Evolutionary conservation across 2,797 vertebrate genomes (phyloP).

Genomic region (Lagocephalus sceleratus): DNA sequence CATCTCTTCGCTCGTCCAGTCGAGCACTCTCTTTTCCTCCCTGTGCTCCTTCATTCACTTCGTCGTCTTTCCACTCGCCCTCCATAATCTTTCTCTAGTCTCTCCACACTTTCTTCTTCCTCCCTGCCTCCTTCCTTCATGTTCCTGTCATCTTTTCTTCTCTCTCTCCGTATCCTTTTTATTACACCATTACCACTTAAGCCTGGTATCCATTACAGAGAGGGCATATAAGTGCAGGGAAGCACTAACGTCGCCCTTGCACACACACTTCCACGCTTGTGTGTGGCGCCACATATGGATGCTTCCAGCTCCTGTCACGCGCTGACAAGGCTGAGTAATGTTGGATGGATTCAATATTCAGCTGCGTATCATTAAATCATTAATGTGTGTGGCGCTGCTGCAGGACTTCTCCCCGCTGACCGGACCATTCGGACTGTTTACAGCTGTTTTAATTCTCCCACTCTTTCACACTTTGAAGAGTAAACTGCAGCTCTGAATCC

Average conservation of each 20-base stretch:
- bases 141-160: conserved; percentile 31
- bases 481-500: neutral
- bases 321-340: conserved; percentile 29
- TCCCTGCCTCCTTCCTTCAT: conserved; percentile 24
- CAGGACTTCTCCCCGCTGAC: neutral
- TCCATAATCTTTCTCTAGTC: conserved; percentile 21
- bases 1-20: too few relatives aligned
- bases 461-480: neutral
- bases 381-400: conserved; percentile 12
- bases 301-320: conserved; percentile 42
- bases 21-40: neutral
- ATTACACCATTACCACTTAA: conserved; percentile 76
- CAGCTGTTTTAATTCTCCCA: conserved; percentile 17
- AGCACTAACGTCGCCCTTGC: conserved; percentile 70
- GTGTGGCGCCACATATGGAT: conserved; percentile 62
- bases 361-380: conserved; percentile 8
- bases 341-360: conserved; percentile 36
- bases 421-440: conserved; percentile 17
- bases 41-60: conserved; percentile 19
- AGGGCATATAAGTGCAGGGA: conserved; percentile 73
- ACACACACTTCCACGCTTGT: conserved; percentile 48
- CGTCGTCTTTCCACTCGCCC: conserved; percentile 1
- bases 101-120: neutral
- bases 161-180: conserved; percentile 53
- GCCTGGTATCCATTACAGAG: conserved; percentile 73